phyloP scores from a whole-genome alignment of 2,888 invertebrate species.

The Orthosia incerta region DNA sequence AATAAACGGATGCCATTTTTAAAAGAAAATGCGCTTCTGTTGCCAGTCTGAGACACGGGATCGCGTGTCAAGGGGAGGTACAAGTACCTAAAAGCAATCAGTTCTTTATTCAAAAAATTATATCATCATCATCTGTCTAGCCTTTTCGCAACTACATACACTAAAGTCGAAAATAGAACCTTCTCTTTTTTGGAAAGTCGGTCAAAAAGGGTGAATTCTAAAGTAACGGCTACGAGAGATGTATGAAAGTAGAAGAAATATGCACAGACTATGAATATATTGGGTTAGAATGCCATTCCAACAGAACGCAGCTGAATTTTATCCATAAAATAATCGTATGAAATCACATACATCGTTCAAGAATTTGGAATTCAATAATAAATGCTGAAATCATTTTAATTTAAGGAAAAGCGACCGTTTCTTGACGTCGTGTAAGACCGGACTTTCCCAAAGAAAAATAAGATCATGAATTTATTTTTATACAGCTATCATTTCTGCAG shows the following conservation, averaged over 20 bases:
- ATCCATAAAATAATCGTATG: neutral
- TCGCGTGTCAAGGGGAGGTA: no score
- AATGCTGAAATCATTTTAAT: neutral
- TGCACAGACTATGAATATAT: neutral
- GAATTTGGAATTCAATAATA: neutral
- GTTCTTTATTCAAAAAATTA: neutral
- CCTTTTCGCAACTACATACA: no score
- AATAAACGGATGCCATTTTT: neutral
- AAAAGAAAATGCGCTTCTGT: neutral
- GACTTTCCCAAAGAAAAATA: conserved; percentile 9
- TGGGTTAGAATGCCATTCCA: neutral
- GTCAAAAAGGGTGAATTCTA: no score
- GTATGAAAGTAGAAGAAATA: no score
- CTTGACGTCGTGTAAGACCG: neutral
- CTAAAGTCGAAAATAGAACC: no score
- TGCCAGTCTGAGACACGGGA: neutral
- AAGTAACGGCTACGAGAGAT: no score
- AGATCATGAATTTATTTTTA: conserved; percentile 17
- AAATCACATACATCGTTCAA: neutral
- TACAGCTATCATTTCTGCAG: conserved; percentile 1
- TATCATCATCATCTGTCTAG: neutral
- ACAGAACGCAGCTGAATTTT: neutral
- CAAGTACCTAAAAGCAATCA: neutral
- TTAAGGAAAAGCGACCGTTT: conserved; percentile 1
- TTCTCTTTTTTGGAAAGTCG: no score